Evolutionary conservation across 2,888 invertebrate genomes (phyloP).

Genomic region (Drosophila nr. medialis): DNA sequence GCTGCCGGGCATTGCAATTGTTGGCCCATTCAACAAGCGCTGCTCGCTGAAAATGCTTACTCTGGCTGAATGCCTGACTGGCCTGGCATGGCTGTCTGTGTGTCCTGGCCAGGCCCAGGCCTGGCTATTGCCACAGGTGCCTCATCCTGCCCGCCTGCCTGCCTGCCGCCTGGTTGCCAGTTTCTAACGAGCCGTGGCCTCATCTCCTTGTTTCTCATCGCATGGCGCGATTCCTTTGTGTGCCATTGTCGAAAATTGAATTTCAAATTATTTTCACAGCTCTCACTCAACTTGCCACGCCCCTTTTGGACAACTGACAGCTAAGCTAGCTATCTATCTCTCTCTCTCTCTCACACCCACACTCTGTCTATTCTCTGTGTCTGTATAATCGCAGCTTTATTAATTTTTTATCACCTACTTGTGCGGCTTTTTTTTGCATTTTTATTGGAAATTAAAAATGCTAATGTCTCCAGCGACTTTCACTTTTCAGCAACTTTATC

Average conservation of each 20-base stretch:
- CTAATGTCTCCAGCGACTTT: constrained; percentile 63
- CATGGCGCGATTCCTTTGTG: constrained; percentile 72
- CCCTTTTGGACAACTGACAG: constrained; percentile 53
- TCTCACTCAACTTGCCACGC: constrained; percentile 51
- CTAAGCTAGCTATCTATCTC: constrained; percentile 50
- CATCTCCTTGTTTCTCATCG: constrained; percentile 17
- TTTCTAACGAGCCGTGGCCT: constrained; percentile 66
- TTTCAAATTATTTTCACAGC: constrained; percentile 80
- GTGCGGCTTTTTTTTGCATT: constrained; percentile 76
- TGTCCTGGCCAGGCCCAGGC: background rate
- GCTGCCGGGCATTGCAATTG: constrained; percentile 60
- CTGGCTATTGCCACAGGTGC: constrained; percentile 54
- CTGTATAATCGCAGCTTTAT: constrained; percentile 78
- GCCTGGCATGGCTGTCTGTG: constrained; percentile 3
- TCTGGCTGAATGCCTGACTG: constrained; percentile 20
- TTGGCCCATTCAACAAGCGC: constrained; percentile 72
- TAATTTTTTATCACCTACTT: constrained; percentile 80
- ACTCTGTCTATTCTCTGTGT: constrained; percentile 14
- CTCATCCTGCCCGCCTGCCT: constrained; percentile 15
- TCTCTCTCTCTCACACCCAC: background rate
- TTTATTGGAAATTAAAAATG: constrained; percentile 81
- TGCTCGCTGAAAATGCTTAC: constrained; percentile 30
- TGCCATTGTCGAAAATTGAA: constrained; percentile 80
- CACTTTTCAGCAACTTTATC: constrained; percentile 44
- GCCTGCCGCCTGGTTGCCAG: constrained; percentile 44